Evolutionary conservation across 2,797 vertebrate species (phyloP).

Genomic region (Hoplostethus atlanticus): DNA sequence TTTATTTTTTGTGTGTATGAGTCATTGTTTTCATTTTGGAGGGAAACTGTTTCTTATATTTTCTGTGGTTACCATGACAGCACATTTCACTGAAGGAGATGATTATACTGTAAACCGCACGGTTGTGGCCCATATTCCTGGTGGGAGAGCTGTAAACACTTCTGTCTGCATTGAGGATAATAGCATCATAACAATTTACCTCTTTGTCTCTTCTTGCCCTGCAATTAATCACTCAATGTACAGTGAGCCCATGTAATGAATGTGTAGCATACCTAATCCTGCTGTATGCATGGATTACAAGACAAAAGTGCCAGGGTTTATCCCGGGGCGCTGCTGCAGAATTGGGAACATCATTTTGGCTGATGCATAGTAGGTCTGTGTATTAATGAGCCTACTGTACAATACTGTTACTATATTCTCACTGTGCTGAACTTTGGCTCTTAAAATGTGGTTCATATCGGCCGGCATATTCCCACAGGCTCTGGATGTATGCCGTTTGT

Average conservation of each 20-base stretch:
- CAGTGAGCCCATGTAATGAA: constrained; percentile 43
- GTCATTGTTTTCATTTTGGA: neutral
- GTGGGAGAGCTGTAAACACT: constrained; percentile 10
- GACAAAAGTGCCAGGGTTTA: constrained; percentile 49
- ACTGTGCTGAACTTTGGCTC: constrained; percentile 11
- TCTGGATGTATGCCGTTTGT: constrained; percentile 15
- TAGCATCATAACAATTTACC: constrained; percentile 9
- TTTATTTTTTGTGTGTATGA: too few relatives aligned
- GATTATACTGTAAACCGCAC: neutral
- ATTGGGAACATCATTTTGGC: constrained; percentile 45
- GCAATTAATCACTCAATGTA: constrained; percentile 23
- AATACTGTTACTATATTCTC: constrained; percentile 33
- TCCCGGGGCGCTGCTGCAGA: constrained; percentile 36
- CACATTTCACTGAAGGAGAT: neutral
- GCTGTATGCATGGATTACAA: constrained; percentile 39
- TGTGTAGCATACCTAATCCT: constrained; percentile 38
- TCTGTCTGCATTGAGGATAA: constrained; percentile 11
- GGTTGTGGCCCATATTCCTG: neutral
- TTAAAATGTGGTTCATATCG: constrained; percentile 45
- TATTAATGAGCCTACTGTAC: constrained; percentile 38
- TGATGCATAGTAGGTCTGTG: constrained; percentile 46
- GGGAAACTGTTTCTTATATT: neutral
- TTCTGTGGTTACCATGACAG: neutral
- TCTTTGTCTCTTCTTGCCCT: constrained; percentile 30
- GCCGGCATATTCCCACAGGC: constrained; percentile 12